Evolutionary conservation across 2,797 vertebrate species (phyloP).

Genomic region (Sebastiscus albofasciatus): DNA sequence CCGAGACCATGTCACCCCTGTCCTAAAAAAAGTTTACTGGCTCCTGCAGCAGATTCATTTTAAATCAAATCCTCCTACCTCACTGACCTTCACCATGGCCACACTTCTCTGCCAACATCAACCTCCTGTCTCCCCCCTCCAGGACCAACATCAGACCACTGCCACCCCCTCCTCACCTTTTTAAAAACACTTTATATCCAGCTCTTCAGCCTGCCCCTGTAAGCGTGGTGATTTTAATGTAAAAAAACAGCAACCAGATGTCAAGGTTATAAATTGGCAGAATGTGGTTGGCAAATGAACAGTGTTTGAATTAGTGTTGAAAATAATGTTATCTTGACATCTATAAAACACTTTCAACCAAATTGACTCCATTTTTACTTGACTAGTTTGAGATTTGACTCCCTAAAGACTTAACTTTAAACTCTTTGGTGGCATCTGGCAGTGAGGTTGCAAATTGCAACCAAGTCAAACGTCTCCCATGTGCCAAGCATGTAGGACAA

Average conservation of each 20-base stretch:
- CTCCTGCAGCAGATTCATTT: neutral
- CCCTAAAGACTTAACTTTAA: too few species aligned
- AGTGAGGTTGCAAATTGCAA: too few species aligned
- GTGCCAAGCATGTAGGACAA: too few species aligned
- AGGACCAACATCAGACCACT: conserved; percentile 6
- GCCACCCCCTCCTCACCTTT: neutral
- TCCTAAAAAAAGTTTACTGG: neutral
- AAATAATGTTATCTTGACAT: neutral
- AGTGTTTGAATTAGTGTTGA: neutral
- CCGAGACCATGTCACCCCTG: neutral
- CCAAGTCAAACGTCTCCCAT: too few species aligned
- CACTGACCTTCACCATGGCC: conserved; percentile 38
- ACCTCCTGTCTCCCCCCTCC: neutral
- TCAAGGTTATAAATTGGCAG: neutral
- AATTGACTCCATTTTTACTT: too few species aligned
- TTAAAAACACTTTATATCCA: neutral
- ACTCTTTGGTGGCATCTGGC: too few species aligned
- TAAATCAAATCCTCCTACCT: neutral
- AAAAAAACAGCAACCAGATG: neutral
- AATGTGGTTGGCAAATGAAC: neutral
- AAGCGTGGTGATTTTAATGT: neutral
- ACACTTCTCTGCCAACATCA: conserved; percentile 32
- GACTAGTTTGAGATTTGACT: too few species aligned
- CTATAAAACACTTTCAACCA: too few species aligned
- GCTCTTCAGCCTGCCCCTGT: neutral